phyloP scores from a whole-genome alignment of 2,888 invertebrate species.

The Allygus modestus region DNA sequence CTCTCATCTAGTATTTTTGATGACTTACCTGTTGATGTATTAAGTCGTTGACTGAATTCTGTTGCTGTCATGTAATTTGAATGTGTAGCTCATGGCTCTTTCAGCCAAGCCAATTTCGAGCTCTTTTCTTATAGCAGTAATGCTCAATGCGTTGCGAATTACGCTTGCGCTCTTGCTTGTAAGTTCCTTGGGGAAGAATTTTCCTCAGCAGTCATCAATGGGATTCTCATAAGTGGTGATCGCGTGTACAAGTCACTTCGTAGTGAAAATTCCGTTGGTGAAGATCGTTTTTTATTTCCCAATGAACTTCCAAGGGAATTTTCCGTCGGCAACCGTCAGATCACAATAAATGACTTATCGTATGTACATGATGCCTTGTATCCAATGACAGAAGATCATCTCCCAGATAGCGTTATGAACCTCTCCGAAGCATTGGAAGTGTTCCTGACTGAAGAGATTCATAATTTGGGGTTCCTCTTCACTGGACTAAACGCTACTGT shows the following conservation, averaged over 20 bases:
- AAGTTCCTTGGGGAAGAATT: not conserved
- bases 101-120: not conserved
- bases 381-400: not conserved
- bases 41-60: too few relatives aligned
- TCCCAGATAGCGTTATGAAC: not conserved
- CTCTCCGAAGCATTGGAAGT: not conserved
- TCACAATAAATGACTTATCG: not conserved
- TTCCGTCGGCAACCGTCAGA: not conserved
- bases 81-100: slow-evolving; percentile 20
- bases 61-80: too few relatives aligned
- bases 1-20: too few relatives aligned
- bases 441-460: not conserved
- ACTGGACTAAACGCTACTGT: slow-evolving; percentile 3
- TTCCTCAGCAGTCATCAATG: not conserved
- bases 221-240: slow-evolving; percentile 1
- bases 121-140: not conserved
- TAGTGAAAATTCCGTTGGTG: not conserved
- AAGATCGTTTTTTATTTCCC: not conserved
- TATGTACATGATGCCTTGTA: not conserved
- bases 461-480: not conserved
- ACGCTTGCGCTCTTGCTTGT: not conserved
- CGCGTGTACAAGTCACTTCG: not conserved
- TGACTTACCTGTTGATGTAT: too few relatives aligned
- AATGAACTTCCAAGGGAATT: slow-evolving; percentile 27
- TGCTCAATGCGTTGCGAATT: slow-evolving; percentile 31